A percentile compares a stretch with the other conserved stretches of the same genome.
Conservation (phyloP, 2,888 invertebrate genomes). For the Ephialtes manifestator region DNA sequence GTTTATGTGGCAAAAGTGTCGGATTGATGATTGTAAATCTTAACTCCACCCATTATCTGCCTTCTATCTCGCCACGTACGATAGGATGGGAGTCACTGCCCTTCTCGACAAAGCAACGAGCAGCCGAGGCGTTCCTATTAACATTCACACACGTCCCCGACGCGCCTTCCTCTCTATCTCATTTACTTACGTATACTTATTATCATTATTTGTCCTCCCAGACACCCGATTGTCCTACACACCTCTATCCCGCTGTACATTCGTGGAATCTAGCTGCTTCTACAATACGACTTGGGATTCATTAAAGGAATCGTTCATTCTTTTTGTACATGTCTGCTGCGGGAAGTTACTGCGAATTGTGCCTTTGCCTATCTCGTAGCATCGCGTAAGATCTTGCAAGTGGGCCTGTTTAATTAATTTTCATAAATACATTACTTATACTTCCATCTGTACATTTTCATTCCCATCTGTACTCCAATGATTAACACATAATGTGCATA, state of each 20-base stretch:
- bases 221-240: constrained; percentile 61
- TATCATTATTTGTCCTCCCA: constrained; percentile 65
- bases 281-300: constrained; percentile 62
- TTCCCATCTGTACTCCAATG: not conserved
- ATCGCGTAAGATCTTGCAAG: constrained; percentile 44
- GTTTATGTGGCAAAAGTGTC: not conserved
- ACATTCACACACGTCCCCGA: constrained; percentile 77
- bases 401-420: constrained; percentile 54
- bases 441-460: not conserved
- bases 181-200: constrained; percentile 60
- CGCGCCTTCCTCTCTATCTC: constrained; percentile 74
- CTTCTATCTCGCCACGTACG: constrained; percentile 38
- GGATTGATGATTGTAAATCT: constrained; percentile 2
- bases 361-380: constrained; percentile 36
- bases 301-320: constrained; percentile 56
- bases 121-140: constrained; percentile 74
- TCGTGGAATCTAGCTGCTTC: constrained; percentile 67
- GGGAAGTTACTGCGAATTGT: constrained; percentile 43
- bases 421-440: constrained; percentile 10
- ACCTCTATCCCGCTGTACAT: constrained; percentile 56
- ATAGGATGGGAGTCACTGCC: constrained; percentile 74
- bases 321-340: constrained; percentile 32
- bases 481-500: not conserved
- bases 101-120: constrained; percentile 72
- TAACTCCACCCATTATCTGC: constrained; percentile 25